Conservation (phyloP, 2,888 invertebrate genomes). For the Torymus auratus region DNA sequence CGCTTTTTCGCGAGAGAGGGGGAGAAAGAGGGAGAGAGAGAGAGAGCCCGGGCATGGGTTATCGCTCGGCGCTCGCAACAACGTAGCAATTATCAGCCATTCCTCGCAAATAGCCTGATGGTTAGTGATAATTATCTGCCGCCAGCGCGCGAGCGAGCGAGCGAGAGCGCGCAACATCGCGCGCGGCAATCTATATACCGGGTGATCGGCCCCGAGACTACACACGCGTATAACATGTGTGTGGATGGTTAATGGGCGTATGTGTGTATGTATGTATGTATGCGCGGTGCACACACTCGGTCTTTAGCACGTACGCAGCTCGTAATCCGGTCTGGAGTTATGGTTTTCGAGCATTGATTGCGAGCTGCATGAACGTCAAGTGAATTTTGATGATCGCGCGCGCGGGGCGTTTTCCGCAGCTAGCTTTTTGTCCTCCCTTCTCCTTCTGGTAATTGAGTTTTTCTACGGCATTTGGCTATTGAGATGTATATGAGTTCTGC, state of each 20-base stretch:
- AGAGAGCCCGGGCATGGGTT: slow-evolving; percentile 64
- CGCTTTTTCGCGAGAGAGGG: background rate
- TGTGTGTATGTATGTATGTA: background rate
- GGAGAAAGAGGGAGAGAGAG: too few species aligned
- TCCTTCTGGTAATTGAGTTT: too few species aligned
- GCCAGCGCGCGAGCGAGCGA: slow-evolving; percentile 70
- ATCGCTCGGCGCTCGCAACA: slow-evolving; percentile 68
- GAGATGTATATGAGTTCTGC: too few species aligned
- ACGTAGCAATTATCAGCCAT: slow-evolving; percentile 76
- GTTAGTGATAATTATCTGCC: slow-evolving; percentile 77
- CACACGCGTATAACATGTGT: background rate
- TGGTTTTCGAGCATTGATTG: too few species aligned
- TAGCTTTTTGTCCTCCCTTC: too few species aligned
- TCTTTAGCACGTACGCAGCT: too few species aligned
- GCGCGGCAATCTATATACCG: slow-evolving; percentile 69
- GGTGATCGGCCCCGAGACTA: slow-evolving; percentile 36
- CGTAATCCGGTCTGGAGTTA: too few species aligned
- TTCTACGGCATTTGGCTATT: too few species aligned
- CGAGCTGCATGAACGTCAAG: too few species aligned
- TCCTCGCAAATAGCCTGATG: slow-evolving; percentile 77
- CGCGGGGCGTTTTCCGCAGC: too few species aligned
- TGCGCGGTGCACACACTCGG: background rate
- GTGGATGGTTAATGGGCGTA: too few species aligned
- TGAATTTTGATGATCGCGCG: too few species aligned
- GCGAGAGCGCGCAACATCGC: slow-evolving; percentile 66